Conservation (phyloP, 2,113 vertebrate species). For the Nyctereutes procyonoides region DNA sequence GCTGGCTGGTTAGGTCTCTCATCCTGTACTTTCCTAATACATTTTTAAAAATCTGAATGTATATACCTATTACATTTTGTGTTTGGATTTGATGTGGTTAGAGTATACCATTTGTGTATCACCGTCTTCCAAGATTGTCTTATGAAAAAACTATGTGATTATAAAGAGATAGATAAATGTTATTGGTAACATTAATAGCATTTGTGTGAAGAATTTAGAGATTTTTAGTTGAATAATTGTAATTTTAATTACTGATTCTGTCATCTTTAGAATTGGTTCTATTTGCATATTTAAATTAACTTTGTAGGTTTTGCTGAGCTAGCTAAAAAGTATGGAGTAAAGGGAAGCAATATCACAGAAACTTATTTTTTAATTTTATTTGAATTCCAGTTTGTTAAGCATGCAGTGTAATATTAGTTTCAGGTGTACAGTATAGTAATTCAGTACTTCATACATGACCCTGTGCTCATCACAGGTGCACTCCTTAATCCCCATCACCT, state of each 20-base stretch:
- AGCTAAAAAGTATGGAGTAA: slow-evolving; percentile 24
- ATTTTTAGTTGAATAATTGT: not conserved
- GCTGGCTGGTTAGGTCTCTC: not conserved
- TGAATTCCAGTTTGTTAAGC: not conserved
- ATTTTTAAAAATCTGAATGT: slow-evolving; percentile 29
- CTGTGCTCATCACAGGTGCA: not conserved
- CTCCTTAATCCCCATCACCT: not conserved
- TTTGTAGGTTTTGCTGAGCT: slow-evolving; percentile 31
- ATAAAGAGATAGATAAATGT: not conserved
- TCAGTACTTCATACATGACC: not conserved
- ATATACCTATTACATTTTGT: not conserved
- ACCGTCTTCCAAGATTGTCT: not conserved
- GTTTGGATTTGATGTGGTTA: slow-evolving; percentile 16
- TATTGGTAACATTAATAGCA: not conserved
- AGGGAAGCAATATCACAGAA: not conserved
- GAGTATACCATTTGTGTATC: not conserved
- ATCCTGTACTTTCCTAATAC: not conserved
- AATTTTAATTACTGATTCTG: not conserved
- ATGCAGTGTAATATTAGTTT: not conserved
- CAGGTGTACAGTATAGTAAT: not conserved
- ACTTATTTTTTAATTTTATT: not conserved
- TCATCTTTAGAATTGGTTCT: not conserved
- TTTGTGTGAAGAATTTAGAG: slow-evolving; percentile 15
- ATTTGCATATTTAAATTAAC: slow-evolving; percentile 37
- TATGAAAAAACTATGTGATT: not conserved